Percentiles rank a stretch among this genome's conserved stretches.
Conservation (phyloP, 2,888 invertebrate genomes). For the Caenorhabditis sulstoni region DNA sequence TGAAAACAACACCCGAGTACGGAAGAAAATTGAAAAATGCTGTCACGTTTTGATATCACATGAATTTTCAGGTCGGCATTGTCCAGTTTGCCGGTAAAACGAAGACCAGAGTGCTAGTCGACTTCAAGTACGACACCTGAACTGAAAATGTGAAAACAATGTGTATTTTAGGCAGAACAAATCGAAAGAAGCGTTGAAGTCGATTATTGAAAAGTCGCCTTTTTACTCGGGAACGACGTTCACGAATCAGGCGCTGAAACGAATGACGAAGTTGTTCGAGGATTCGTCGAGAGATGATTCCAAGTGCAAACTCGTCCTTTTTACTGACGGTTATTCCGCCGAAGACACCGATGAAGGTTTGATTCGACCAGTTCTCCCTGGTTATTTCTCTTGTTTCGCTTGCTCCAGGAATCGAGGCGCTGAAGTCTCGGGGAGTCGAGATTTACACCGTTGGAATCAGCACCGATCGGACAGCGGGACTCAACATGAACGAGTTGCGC, state of each 20-base stretch:
- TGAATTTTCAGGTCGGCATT: slow-evolving; percentile 56
- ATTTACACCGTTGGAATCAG: slow-evolving; percentile 61
- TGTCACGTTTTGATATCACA: not conserved
- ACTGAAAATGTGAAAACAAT: too few relatives aligned
- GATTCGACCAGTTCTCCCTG: not conserved
- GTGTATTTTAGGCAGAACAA: slow-evolving; percentile 24
- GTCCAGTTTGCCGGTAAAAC: slow-evolving; percentile 62
- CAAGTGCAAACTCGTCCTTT: slow-evolving; percentile 50
- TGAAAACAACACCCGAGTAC: slow-evolving; percentile 47
- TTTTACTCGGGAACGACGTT: slow-evolving; percentile 65
- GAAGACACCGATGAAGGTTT: slow-evolving; percentile 62
- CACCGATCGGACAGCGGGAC: slow-evolving; percentile 25
- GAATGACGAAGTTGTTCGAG: slow-evolving; percentile 48
- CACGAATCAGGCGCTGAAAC: slow-evolving; percentile 60
- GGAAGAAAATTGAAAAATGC: not conserved
- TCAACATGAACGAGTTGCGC: slow-evolving; percentile 60
- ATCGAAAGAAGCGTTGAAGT: slow-evolving; percentile 6
- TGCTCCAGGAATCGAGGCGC: slow-evolving; percentile 48
- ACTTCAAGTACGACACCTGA: slow-evolving; percentile 34
- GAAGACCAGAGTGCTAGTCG: slow-evolving; percentile 38
- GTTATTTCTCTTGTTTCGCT: not conserved
- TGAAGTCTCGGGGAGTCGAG: slow-evolving; percentile 50
- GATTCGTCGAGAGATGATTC: slow-evolving; percentile 28
- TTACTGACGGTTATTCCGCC: slow-evolving; percentile 64
- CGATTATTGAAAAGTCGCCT: slow-evolving; percentile 32